Evolutionary conservation across 1,140 invertebrate species (phyloP), one percentile per base, ranked within the genome.

Genomic region (Melanaphis sacchari): DNA sequence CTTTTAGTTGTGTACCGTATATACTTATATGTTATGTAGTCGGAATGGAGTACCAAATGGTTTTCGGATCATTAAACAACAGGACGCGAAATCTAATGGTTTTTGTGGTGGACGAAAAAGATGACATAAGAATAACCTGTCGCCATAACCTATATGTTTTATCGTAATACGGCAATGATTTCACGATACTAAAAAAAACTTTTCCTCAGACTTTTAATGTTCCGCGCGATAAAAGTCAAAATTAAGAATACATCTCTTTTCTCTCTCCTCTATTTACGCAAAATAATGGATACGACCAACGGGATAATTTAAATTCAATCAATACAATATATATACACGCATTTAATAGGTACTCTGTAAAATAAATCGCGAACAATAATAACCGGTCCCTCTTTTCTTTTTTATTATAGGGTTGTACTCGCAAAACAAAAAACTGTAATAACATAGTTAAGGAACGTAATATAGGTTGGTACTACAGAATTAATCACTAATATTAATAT

Each of bases 51-150:
- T 90, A 90, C 26, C 18, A 36, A 54, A 90, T 7, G 36, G 59
- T 81, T 91, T 91, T 81, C 90, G 66, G 90, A 91, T 91, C 90
- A 91, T 91, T 91, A 81, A 91, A 91, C 90, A 43, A 43, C 31
- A 40, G 31, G 26, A 40, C 59, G 59, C n/a, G 66, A 36, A 81
- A 8, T 81, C 3, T 81, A 81, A 91, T 81, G 90, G 90, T 46
- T 91, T 91, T 91, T 91, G 59, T 26, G 66, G 41, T 49, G 66
- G n/a, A 43, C 54, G 43, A 81, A 66, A 66, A 40, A 49, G 43
- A 87, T n/a, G 43, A 91, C 52, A 46, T 18, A 21, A 43, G 41
- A 46, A 88, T 88, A 90, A 52, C 52, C 89, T 59, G 89, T 90
- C 89, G 38, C 38, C 85, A 15, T 88, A 90, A 90, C 24, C 52